phyloP scores from a whole-genome alignment of 2,888 invertebrate species.

The Pheosia gnoma region DNA sequence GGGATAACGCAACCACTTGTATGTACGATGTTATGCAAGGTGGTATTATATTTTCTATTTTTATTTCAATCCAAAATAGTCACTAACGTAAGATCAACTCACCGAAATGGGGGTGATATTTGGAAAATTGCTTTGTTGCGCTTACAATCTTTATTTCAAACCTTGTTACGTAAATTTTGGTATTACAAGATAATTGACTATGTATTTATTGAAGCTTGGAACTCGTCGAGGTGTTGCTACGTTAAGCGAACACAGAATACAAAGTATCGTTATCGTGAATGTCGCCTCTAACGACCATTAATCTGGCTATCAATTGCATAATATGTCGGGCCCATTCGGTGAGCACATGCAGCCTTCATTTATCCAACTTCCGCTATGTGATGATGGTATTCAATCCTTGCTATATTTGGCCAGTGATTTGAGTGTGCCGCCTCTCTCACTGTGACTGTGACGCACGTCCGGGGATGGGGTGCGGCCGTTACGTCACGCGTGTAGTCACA shows the following conservation, averaged over 20 bases:
- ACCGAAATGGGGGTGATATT: too few relatives aligned
- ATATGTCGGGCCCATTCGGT: background rate
- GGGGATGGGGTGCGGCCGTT: slow-evolving; percentile 64
- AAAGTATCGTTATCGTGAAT: slow-evolving; percentile 19
- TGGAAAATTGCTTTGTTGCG: too few relatives aligned
- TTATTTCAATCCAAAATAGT: background rate
- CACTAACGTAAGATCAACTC: too few relatives aligned
- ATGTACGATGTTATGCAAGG: slow-evolving; percentile 10
- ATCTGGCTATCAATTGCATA: slow-evolving; percentile 23
- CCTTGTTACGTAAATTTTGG: too few relatives aligned
- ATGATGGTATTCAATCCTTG: slow-evolving; percentile 52
- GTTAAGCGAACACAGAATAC: slow-evolving; percentile 18
- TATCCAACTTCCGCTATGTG: slow-evolving; percentile 42
- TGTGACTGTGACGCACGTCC: slow-evolving; percentile 53
- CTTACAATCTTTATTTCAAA: too few relatives aligned
- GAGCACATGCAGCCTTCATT: slow-evolving; percentile 36
- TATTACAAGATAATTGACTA: slow-evolving; percentile 27
- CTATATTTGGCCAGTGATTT: slow-evolving; percentile 71
- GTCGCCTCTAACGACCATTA: slow-evolving; percentile 24
- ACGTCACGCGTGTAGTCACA: slow-evolving; percentile 73
- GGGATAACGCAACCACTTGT: background rate
- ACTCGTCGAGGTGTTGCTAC: slow-evolving; percentile 9
- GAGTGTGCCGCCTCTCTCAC: slow-evolving; percentile 43
- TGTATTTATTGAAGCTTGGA: slow-evolving; percentile 6
- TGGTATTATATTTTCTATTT: background rate